Conservation (phyloP, 2,113 vertebrate genomes). For the Phylloscopus whistleri region DNA sequence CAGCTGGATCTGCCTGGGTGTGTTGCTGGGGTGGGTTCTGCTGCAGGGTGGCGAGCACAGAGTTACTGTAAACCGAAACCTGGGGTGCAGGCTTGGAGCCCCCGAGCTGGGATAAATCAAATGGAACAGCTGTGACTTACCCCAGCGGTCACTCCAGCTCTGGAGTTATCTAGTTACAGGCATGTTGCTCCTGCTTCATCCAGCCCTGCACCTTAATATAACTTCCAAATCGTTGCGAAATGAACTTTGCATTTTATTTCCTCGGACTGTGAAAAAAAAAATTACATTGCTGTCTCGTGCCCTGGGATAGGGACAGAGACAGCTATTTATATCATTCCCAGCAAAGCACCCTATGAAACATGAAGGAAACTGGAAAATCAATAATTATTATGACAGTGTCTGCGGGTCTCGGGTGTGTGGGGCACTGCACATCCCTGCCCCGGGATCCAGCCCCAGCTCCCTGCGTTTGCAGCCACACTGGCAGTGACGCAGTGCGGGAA, state of each 20-base stretch:
- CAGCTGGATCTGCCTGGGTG: background rate
- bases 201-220: constrained; percentile 28
- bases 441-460: rapidly evolving
- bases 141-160: background rate
- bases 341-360: background rate
- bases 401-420: background rate
- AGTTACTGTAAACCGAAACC: background rate
- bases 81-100: background rate
- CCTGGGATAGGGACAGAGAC: constrained; percentile 7
- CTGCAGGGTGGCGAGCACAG: background rate
- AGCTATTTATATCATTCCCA: constrained; percentile 38
- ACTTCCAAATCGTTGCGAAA: constrained; percentile 27
- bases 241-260: constrained; percentile 43
- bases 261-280: background rate
- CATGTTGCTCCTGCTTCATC: background rate
- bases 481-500: rapidly evolving
- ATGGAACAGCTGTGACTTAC: constrained; percentile 33
- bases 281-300: background rate
- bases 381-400: constrained; percentile 1
- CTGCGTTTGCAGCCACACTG: rapidly evolving
- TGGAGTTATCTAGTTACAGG: constrained; percentile 54
- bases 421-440: background rate
- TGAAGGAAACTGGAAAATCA: constrained; percentile 43
- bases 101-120: constrained; percentile 24
- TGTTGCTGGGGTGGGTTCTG: background rate